A percentile compares a stretch with the other conserved stretches of the same genome.
Evolutionary conservation across 64 coral and sea anemone species (phyloP).

Genomic region (Porites australiensis): DNA sequence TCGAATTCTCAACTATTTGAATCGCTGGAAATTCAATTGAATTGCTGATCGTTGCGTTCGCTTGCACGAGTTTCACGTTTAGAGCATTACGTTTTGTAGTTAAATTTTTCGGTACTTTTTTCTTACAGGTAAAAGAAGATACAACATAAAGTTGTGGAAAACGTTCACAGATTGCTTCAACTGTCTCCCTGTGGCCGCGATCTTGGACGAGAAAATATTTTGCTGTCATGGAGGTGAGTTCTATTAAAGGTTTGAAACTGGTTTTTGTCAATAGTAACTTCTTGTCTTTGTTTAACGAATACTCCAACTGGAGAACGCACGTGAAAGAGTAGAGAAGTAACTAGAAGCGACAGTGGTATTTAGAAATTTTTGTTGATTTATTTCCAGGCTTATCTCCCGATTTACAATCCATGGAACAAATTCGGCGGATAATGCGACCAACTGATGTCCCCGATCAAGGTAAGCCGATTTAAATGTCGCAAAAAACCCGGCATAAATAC

Average conservation of each 20-base stretch:
- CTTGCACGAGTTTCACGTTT: no score
- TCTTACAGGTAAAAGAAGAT: conserved; percentile 95
- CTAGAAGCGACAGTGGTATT: background rate
- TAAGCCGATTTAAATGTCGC: conserved; percentile 11
- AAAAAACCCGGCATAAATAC: background rate
- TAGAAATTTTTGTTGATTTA: background rate
- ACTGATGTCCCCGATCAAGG: conserved; percentile 99
- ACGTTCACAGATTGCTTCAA: conserved; percentile 99
- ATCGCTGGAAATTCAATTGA: no score
- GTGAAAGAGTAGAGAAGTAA: background rate
- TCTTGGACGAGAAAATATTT: conserved; percentile 99
- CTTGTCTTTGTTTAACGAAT: conserved; percentile 4
- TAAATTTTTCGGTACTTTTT: conserved; percentile 1
- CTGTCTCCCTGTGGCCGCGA: conserved; percentile 96
- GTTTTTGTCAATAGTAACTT: background rate
- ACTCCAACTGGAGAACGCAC: background rate
- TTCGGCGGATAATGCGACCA: conserved; percentile 96
- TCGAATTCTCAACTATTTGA: background rate
- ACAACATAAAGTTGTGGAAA: conserved; percentile 99
- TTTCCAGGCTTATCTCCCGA: conserved; percentile 92
- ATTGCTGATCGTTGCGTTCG: background rate
- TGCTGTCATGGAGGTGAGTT: conserved; percentile 98
- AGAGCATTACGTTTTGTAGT: background rate
- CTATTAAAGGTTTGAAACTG: background rate
- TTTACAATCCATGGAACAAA: conserved; percentile 99